phyloP scores from a whole-genome alignment of 1,140 invertebrate genomes.

The Solenopsis invicta region DNA sequence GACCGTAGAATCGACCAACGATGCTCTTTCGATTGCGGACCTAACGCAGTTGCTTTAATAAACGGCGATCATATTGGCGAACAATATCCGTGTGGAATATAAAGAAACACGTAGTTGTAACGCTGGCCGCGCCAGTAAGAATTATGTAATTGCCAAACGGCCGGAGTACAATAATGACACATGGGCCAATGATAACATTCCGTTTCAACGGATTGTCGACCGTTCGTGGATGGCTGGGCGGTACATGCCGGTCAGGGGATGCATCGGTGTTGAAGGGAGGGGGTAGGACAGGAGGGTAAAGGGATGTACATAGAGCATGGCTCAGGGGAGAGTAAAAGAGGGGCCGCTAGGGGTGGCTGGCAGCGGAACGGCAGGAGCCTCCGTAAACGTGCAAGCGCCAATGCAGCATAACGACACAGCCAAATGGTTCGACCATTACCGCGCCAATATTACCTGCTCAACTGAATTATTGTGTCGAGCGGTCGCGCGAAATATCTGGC shows the following conservation, averaged over 20 bases:
- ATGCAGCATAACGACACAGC: conserved; percentile 83
- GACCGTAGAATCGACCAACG: conserved; percentile 13
- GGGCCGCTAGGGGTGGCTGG: conserved; percentile 63
- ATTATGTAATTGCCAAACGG: conserved; percentile 80
- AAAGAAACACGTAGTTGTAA: conserved; percentile 66
- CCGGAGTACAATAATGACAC: conserved; percentile 81
- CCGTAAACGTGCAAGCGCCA: conserved; percentile 81
- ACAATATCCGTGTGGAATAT: conserved; percentile 41
- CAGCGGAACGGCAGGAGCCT: conserved; percentile 74
- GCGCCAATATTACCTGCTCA: conserved; percentile 84
- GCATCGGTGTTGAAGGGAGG: conserved; percentile 4
- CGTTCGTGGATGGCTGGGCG: conserved; percentile 46
- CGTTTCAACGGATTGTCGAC: conserved; percentile 73
- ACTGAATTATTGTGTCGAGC: conserved; percentile 85
- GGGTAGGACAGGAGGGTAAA: conserved; percentile 27
- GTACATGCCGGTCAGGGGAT: conserved; percentile 47
- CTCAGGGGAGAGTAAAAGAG: conserved; percentile 52
- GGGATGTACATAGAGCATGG: neutral
- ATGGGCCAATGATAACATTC: conserved; percentile 83
- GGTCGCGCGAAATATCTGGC: conserved; percentile 83
- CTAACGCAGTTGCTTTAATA: conserved; percentile 55
- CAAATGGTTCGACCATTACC: conserved; percentile 83
- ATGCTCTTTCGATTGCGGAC: conserved; percentile 50
- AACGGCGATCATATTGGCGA: conserved; percentile 62
- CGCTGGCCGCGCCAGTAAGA: conserved; percentile 74